Conservation (phyloP, 2,113 vertebrate genomes). For the Grus americana region DNA sequence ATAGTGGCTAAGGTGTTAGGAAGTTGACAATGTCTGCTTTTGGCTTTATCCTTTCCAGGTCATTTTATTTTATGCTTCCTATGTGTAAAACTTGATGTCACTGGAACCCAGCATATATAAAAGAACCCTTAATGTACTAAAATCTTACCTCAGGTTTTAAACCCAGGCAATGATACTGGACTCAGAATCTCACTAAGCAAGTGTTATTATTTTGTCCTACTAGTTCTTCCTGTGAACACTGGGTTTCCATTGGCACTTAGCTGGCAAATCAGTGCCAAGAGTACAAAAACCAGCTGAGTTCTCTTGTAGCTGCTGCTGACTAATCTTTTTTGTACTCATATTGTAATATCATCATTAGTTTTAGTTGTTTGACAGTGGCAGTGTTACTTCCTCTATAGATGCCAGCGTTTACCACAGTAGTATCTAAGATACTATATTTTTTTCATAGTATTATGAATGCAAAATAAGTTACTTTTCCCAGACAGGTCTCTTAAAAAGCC, state of each 20-base stretch:
- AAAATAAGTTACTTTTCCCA: conserved; percentile 3
- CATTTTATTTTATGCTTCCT: background rate
- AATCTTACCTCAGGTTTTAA: background rate
- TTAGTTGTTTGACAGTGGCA: background rate
- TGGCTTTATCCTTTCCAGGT: background rate
- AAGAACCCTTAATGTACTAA: background rate
- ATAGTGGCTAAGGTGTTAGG: background rate
- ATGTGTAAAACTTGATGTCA: background rate
- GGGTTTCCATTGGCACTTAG: background rate
- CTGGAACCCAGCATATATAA: background rate
- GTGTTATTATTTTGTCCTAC: background rate
- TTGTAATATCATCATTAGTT: background rate
- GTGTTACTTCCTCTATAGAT: background rate
- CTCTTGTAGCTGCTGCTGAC: background rate
- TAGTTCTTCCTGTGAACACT: background rate
- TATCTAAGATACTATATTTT: background rate
- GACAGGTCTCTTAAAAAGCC: background rate
- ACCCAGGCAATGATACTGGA: background rate
- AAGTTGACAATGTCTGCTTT: background rate
- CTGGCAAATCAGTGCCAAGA: background rate
- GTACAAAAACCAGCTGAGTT: background rate
- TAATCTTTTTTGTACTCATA: background rate
- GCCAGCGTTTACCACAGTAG: background rate
- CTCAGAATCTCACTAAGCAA: background rate
- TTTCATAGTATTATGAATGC: background rate